Evolutionary conservation across 2,888 invertebrate species (phyloP).

Genomic region (Tetragonisca angustula): DNA sequence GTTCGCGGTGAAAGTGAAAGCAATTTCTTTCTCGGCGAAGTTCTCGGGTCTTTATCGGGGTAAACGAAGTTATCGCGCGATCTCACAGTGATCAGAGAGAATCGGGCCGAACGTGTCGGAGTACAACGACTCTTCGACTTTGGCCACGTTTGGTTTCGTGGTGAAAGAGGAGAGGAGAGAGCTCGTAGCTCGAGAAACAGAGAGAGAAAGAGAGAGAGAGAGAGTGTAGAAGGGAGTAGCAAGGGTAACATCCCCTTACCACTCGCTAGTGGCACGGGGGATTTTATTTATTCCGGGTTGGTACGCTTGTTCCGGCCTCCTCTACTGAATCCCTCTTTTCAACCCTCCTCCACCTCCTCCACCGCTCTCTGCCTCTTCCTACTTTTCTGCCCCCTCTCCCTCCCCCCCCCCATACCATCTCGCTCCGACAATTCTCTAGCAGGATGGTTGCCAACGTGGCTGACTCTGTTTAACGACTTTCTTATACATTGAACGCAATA

Average conservation of each 20-base stretch:
- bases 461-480: slow-evolving; percentile 72
- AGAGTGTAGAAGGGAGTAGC: slow-evolving; percentile 24
- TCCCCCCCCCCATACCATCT: slow-evolving; percentile 53
- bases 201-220: slow-evolving; percentile 7
- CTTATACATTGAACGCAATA: slow-evolving; percentile 72
- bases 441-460: slow-evolving; percentile 73
- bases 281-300: slow-evolving; percentile 79
- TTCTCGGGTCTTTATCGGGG: slow-evolving; percentile 53
- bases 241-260: slow-evolving; percentile 65
- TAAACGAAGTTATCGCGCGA: slow-evolving; percentile 71
- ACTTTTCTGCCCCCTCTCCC: slow-evolving; percentile 62
- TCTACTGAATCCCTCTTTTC: slow-evolving; percentile 73
- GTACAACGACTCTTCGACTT: slow-evolving; percentile 66
- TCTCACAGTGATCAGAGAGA: slow-evolving; percentile 72
- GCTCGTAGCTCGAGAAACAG: not conserved
- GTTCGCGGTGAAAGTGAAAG: slow-evolving; percentile 45
- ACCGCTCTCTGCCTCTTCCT: slow-evolving; percentile 51
- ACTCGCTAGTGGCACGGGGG: slow-evolving; percentile 64
- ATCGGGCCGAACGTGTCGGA: slow-evolving; percentile 66
- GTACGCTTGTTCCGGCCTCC: slow-evolving; percentile 76
- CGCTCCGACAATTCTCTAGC: slow-evolving; percentile 71
- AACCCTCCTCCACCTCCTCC: slow-evolving; percentile 65
- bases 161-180: slow-evolving; percentile 40
- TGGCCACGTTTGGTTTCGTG: slow-evolving; percentile 56
- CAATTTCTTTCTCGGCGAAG: slow-evolving; percentile 45